Evolutionary conservation across 2,113 vertebrate species (phyloP).

Genomic region (Brienomyrus longianalis): DNA sequence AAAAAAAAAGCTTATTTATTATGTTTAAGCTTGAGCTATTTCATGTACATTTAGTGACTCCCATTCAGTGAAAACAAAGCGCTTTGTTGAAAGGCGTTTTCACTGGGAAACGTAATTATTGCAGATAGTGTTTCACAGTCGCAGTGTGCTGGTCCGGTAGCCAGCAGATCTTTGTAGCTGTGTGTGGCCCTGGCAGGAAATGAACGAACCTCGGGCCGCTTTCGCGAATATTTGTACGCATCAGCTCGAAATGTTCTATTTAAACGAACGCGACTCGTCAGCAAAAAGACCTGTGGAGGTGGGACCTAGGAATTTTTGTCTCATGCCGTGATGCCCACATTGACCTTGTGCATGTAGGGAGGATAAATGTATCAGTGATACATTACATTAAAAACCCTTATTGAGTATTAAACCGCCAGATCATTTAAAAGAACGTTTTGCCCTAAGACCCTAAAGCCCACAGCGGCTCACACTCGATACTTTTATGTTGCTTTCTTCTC

Average conservation of each 20-base stretch:
- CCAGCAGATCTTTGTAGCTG: conserved; percentile 27
- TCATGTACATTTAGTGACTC: conserved; percentile 11
- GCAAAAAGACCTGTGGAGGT: not conserved
- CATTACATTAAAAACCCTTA: not conserved
- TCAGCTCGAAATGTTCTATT: conserved; percentile 56
- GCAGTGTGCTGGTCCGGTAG: conserved; percentile 25
- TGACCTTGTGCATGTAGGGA: not conserved
- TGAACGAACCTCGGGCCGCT: conserved; percentile 50
- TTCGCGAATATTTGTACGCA: conserved; percentile 53
- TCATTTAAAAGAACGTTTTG: not conserved
- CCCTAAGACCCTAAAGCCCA: not conserved
- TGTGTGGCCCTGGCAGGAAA: conserved; percentile 54
- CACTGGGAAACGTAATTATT: conserved; percentile 31
- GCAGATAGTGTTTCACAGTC: conserved; percentile 35
- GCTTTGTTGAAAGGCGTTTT: conserved; percentile 38
- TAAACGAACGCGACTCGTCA: conserved; percentile 47
- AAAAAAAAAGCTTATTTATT: conserved; percentile 13
- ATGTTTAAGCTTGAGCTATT: conserved; percentile 16
- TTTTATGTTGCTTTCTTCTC: not conserved
- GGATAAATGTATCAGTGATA: not conserved
- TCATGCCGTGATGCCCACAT: not conserved
- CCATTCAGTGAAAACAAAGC: conserved; percentile 36
- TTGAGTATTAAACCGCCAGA: not conserved
- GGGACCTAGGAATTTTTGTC: not conserved
- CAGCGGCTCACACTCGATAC: not conserved